Base-by-base conservation (phyloP, 2,888 invertebrate genomes). In the Nebria brevicollis region DNA sequence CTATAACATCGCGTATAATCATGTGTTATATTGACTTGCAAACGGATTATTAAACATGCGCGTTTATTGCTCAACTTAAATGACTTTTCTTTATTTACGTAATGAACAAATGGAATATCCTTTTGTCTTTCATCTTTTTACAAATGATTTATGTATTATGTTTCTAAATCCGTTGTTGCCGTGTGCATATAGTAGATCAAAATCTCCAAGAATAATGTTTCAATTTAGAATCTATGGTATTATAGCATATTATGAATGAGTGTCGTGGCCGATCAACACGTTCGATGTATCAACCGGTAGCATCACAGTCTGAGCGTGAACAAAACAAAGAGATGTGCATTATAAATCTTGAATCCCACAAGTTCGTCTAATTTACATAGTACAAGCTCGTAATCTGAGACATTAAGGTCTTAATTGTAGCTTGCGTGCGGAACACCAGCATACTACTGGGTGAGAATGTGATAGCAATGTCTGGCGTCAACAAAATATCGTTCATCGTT, bases 321-420 rank as follows among this genome's bases (percentile, higher is more conserved):
- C 25, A 75, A 84, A 83, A 83, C 83, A 82, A 84, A 84, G 83
- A 83, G 83, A 82, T 84, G 54, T 7, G 54, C 54, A 54, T 54
- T 34, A 85, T 85, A 85, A 85, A 84, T 85, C 85, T 85, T 83
- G 84, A 83, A 83, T 83, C 83, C 82, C 85, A 86, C 85, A 85
- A 83, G 85, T 84, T 83, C 76, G 77, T 82, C 85, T 85, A 84
- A 86, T 86, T 86, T 86, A 85, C 86, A 86, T 86, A 86, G 85
- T 83, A 86, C 86, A 86, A 85, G 86, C 83, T 83, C 84, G 84
- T 85, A 85, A 83, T 86, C 85, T 84, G 83, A 84, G 84, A 85
- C 85, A 85, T 86, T 86, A 85, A 85, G 83, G 85, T 86, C 86
- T 86, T 86, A 86, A 86, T 86, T 86, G 86, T 85, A 84, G 83